A percentile compares a stretch with the other conserved stretches of the same genome.
These are phyloP conservation scores for Cnemophilus loriae DNA, from an alignment of 2,113 vertebrate species.

Conservation along the genomic window DNA sequence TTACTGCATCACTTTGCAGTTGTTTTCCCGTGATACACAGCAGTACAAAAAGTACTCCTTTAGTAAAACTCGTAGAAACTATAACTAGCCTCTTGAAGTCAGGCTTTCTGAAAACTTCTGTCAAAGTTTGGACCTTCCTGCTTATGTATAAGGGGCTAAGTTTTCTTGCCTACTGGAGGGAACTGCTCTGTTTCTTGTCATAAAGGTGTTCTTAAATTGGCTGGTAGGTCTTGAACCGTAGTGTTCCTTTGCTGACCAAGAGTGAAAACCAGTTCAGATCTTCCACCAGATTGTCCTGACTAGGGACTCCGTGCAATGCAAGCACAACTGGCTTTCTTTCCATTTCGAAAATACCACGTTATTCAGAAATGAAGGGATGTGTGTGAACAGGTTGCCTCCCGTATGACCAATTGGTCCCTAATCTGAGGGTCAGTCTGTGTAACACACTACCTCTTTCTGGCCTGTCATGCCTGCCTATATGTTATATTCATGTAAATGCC, in stretches of 20 bases:
- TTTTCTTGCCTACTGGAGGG: neutral
- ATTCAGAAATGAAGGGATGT: neutral
- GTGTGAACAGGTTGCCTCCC: neutral
- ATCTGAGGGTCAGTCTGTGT: neutral
- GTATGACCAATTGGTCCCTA: neutral
- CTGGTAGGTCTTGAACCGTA: neutral
- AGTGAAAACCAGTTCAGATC: neutral
- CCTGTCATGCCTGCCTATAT: neutral
- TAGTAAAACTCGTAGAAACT: neutral
- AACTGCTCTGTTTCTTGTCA: neutral
- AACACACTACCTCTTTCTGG: neutral
- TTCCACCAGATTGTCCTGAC: neutral
- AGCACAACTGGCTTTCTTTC: neutral
- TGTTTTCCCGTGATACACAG: neutral
- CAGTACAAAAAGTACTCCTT: neutral
- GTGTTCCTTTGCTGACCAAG: neutral
- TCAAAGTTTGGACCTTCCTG: neutral
- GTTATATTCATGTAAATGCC: neutral
- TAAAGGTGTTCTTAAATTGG: neutral
- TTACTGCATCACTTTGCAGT: neutral
- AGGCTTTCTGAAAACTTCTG: neutral
- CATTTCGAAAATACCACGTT: neutral
- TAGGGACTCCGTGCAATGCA: neutral
- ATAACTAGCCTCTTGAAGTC: neutral
- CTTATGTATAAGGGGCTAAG: neutral